A percentile compares a stretch with the other conserved stretches of the same genome.
Evolutionary conservation across 2,113 vertebrate genomes (phyloP).

Genomic region (Microtus ochrogaster): DNA sequence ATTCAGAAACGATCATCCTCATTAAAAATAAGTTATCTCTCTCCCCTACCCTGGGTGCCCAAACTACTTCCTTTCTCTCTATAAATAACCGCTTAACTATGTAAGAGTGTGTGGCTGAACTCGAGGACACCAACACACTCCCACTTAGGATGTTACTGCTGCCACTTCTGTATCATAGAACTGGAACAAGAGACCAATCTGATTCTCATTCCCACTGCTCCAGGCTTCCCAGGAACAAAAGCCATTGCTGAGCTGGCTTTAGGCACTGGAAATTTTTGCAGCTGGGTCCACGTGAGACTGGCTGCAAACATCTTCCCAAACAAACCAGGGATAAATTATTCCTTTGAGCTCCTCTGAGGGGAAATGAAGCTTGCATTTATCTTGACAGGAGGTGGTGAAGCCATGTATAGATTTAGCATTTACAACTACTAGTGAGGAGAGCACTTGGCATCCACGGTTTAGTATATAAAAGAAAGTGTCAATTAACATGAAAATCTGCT

Average conservation of each 20-base stretch:
- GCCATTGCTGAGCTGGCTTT: slow-evolving; percentile 36
- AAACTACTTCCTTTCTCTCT: slow-evolving; percentile 43
- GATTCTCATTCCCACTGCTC: slow-evolving; percentile 48
- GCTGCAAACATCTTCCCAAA: slow-evolving; percentile 61
- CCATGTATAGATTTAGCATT: slow-evolving; percentile 44
- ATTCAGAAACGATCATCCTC: background rate
- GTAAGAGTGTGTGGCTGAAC: slow-evolving; percentile 41
- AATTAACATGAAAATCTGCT: slow-evolving; percentile 73
- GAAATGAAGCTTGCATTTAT: slow-evolving; percentile 45
- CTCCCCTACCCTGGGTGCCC: background rate
- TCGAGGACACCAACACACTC: slow-evolving; percentile 21
- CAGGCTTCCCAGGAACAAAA: slow-evolving; percentile 35
- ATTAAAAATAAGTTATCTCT: slow-evolving; percentile 21
- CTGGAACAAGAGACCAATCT: slow-evolving; percentile 44
- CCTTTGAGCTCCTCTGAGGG: slow-evolving; percentile 35
- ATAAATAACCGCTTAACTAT: background rate
- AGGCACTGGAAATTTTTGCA: slow-evolving; percentile 48
- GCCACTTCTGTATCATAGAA: slow-evolving; percentile 1
- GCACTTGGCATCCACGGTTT: slow-evolving; percentile 58
- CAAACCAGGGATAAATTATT: slow-evolving; percentile 60
- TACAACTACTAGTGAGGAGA: slow-evolving; percentile 50
- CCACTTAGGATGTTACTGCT: background rate
- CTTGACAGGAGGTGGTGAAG: slow-evolving; percentile 64
- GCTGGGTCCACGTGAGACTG: background rate
- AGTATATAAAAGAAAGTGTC: slow-evolving; percentile 42